Conservation (phyloP, 2,888 invertebrate genomes). For the Calameuta idolon region DNA sequence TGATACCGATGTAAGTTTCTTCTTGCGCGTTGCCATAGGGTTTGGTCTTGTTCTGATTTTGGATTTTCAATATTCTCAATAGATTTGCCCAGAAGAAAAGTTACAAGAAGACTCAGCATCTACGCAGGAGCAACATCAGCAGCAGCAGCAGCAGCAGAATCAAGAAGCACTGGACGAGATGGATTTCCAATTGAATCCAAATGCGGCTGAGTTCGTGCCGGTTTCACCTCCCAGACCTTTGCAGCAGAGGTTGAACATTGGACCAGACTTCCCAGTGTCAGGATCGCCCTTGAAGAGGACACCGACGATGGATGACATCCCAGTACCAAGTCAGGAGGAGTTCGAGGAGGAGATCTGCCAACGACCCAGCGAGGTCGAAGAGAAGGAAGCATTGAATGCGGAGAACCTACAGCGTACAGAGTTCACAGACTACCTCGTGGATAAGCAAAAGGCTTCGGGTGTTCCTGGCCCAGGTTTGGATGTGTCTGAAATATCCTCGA, state of each 20-base stretch:
- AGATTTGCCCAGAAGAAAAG: constrained; percentile 43
- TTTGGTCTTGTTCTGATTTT: neutral
- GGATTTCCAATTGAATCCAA: constrained; percentile 83
- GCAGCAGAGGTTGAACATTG: constrained; percentile 61
- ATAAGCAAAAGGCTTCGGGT: constrained; percentile 22
- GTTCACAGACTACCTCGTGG: constrained; percentile 28
- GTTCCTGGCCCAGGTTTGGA: constrained; percentile 59
- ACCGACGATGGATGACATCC: constrained; percentile 72
- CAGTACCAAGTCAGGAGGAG: constrained; percentile 72
- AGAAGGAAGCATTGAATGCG: constrained; percentile 64
- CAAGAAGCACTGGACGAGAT: constrained; percentile 68
- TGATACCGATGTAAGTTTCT: constrained; percentile 47
- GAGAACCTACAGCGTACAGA: constrained; percentile 49
- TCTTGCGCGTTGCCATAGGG: neutral
- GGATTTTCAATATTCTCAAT: neutral
- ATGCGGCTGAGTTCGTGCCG: constrained; percentile 88
- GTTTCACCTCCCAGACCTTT: constrained; percentile 72
- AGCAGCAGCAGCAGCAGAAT: constrained; percentile 1
- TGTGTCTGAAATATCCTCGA: constrained; percentile 69
- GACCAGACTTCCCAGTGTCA: constrained; percentile 48
- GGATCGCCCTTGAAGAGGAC: constrained; percentile 80
- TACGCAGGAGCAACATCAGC: constrained; percentile 1
- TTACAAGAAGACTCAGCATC: constrained; percentile 13
- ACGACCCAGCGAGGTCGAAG: constrained; percentile 72
- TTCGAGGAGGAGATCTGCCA: constrained; percentile 75